Conservation (phyloP, 64 coral and sea anemone genomes). For the Pocillopora verrucosa region DNA sequence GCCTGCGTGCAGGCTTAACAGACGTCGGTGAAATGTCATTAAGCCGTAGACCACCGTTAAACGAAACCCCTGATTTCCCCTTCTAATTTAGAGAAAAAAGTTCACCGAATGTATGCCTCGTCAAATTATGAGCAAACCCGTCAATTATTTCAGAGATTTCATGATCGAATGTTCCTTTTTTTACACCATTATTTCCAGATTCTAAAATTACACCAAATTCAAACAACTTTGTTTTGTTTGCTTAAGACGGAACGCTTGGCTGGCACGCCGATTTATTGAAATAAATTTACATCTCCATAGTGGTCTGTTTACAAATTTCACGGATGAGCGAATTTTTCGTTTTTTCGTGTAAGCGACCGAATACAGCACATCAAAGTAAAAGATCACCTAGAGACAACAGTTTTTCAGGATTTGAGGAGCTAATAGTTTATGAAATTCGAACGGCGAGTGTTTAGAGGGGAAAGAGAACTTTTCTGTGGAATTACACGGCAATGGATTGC, state of each 20-base stretch:
- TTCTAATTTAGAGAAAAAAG: too few relatives aligned
- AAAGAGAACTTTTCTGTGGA: background rate
- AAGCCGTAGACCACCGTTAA: too few relatives aligned
- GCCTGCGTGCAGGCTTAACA: too few relatives aligned
- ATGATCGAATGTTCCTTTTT: too few relatives aligned
- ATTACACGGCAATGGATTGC: background rate
- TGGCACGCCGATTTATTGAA: background rate
- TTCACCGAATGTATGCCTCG: too few relatives aligned
- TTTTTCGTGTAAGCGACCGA: background rate
- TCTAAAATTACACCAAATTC: background rate
- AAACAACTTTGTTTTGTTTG: background rate
- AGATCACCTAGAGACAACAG: background rate
- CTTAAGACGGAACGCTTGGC: background rate
- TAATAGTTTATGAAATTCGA: too few relatives aligned
- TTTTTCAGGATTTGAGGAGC: too few relatives aligned
- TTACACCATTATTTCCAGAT: background rate
- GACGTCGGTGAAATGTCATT: too few relatives aligned
- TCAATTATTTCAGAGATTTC: too few relatives aligned
- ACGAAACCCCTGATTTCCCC: too few relatives aligned
- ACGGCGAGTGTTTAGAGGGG: background rate
- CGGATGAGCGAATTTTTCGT: constrained; percentile 43
- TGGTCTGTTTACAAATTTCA: constrained; percentile 44
- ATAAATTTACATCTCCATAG: constrained; percentile 15
- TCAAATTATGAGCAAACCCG: too few relatives aligned
- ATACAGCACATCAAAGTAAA: background rate